Base-by-base conservation (phyloP, 2,888 invertebrate genomes). In the Lepeophtheirus nordmannii region DNA sequence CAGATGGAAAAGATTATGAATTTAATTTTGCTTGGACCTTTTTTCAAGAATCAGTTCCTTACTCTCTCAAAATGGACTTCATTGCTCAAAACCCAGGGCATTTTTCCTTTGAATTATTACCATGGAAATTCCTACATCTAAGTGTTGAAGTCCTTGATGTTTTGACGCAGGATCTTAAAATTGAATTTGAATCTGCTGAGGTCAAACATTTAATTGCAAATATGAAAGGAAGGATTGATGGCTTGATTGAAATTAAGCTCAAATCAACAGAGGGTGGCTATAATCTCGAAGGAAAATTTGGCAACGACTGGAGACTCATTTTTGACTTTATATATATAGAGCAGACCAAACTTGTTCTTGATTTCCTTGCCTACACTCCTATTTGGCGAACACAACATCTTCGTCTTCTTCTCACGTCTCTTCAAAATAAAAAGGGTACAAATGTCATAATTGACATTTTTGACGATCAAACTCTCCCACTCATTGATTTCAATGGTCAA, bases 401-500 rank as follows among this genome's bases (percentile, higher is more conserved):
- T 46, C 53, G 53, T 17, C 53, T 46, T 46, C 53, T 46, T 46
- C 53, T 46, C 53, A 46, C 14, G 14, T 46, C 53, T 8, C 14
- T n/a, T 8, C 3, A 46, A 5, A 17, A 8, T 14, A 46, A 46
- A 46, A 46, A 46, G 53, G 53, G 53, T 14, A 14, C 17, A 46
- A 46, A 46, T 17, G 5, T 46, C 53, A 17, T 46, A 17, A 46
- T 46, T 46, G 53, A 46, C 53, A 46, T 46, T 8, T 17, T 46
- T 5, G 53, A 46, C 8, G 53, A 17, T 17, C 17, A 14, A 46
- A 46, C 53, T 46, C 8, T 46, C 17, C 53, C 53, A 46, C 53
- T 46, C 8, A 46, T 46, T 46, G 53, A 46, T 46, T 46, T 46
- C 53, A 46, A 46, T 46, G 53, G 53, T 17, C 53, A 46, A 17